Evolutionary conservation across 1,140 invertebrate genomes (phyloP).

Genomic region (Pogonomyrmex barbatus): DNA sequence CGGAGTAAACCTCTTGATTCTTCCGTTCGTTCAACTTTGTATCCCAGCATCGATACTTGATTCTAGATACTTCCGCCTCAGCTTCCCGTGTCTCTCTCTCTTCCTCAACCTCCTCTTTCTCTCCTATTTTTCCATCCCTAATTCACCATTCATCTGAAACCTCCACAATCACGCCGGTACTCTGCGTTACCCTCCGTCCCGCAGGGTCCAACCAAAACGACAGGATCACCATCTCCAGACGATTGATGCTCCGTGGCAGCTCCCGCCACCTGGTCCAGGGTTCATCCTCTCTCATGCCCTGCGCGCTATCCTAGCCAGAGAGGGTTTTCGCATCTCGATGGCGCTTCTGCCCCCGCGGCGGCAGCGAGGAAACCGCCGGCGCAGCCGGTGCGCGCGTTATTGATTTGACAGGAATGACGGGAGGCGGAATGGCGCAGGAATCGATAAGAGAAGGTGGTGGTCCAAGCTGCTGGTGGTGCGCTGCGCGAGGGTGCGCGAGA

Average conservation of each 20-base stretch:
- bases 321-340: slow-evolving; percentile 67
- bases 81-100: background rate
- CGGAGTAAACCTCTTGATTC: slow-evolving; percentile 15
- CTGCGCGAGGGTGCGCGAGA: slow-evolving; percentile 54
- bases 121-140: background rate
- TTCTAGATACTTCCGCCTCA: slow-evolving; percentile 2
- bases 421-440: slow-evolving; percentile 84
- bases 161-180: slow-evolving; percentile 4
- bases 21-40: background rate
- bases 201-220: slow-evolving; percentile 42
- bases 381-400: slow-evolving; percentile 75
- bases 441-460: slow-evolving; percentile 86
- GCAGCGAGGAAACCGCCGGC: slow-evolving; percentile 62
- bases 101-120: background rate
- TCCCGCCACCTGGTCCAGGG: slow-evolving; percentile 59
- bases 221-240: slow-evolving; percentile 65
- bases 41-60: slow-evolving; percentile 13
- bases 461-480: slow-evolving; percentile 72
- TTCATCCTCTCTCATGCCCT: slow-evolving; percentile 36
- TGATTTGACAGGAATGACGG: slow-evolving; percentile 84
- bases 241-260: slow-evolving; percentile 37
- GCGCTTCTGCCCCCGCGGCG: slow-evolving; percentile 56
- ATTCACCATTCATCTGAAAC: slow-evolving; percentile 40
- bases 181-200: background rate
- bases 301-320: slow-evolving; percentile 38